Evolutionary conservation across 2,797 vertebrate genomes (phyloP).

Genomic region (Argentina silus): DNA sequence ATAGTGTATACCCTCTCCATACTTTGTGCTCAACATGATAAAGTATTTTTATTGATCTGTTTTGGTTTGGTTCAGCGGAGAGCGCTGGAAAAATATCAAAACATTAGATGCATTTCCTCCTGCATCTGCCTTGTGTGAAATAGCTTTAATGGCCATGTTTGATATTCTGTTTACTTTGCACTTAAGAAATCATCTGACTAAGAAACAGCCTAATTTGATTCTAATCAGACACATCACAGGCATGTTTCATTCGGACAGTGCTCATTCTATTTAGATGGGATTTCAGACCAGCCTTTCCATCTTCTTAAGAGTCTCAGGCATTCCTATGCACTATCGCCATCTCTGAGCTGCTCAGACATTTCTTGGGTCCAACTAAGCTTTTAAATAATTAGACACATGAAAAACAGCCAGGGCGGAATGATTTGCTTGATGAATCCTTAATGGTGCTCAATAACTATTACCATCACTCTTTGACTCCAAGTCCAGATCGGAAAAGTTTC

Average conservation of each 20-base stretch:
- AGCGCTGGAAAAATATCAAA: neutral
- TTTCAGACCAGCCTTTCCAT: neutral
- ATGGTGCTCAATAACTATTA: constrained; percentile 19
- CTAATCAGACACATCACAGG: neutral
- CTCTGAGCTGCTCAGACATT: neutral
- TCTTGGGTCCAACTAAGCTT: neutral
- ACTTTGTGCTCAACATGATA: too few species aligned
- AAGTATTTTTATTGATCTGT: too few species aligned
- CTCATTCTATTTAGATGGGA: neutral
- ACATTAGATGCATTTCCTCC: neutral
- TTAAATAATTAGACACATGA: constrained; percentile 23
- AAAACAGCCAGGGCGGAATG: neutral
- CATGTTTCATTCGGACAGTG: neutral
- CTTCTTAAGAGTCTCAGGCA: neutral
- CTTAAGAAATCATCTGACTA: neutral
- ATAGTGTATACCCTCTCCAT: too few species aligned
- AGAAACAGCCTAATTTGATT: neutral
- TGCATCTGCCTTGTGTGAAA: neutral
- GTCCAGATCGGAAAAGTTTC: constrained; percentile 14
- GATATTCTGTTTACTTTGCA: neutral
- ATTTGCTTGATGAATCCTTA: constrained; percentile 18
- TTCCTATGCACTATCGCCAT: neutral
- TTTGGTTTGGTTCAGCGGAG: too few species aligned
- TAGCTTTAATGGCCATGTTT: neutral
- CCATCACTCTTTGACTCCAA: neutral